Evolutionary conservation across 2,888 invertebrate species (phyloP), one percentile per base, ranked within the genome.

Genomic region (Polyploca ridens): DNA sequence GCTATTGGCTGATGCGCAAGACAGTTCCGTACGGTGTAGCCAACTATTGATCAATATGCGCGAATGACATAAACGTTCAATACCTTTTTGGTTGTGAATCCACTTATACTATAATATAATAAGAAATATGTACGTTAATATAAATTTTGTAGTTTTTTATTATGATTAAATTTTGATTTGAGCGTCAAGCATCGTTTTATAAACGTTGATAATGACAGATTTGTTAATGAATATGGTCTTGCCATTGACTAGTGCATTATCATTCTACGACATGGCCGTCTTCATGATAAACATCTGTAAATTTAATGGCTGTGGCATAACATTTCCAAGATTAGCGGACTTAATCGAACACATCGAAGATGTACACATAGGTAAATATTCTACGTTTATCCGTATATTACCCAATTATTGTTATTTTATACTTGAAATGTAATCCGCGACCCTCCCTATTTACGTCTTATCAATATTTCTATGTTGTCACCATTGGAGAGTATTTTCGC

Each of bases 281-380:
- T 97, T 98, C 95, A 96, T 97, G 95, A 95, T 97, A 93, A 98
- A 98, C 95, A 96, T 96, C 94, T 98, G 98, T 95, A 97, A 97
- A 95, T 98, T 96, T 94, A 96, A 96, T 95, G 96, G 96, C 93
- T 98, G 98, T 95, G 97, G 97, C 84, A 95, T 97, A 88, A 97
- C 96, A 83, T 98, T 97, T 95, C 96, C 96, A 84, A 96, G 96
- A 91, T 95, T 98, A 88, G 95, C 96, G 78, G 97, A 97, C 87
- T 94, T 98, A 86, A 98, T 98, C 87, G 96, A 97, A 88, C 98
- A 98, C 93, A 98, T 98, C 83, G 98, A 98, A 95, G 97, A 97
- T 88, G 96, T 96, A 79, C 98, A 98, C 92, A 97, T 98, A 87
- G 97, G 97, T 97, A 96, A 95, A 90, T 95, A 92, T 90, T 69